Conservation (phyloP, 2,888 invertebrate genomes). For the Dermolepida albohirtum region DNA sequence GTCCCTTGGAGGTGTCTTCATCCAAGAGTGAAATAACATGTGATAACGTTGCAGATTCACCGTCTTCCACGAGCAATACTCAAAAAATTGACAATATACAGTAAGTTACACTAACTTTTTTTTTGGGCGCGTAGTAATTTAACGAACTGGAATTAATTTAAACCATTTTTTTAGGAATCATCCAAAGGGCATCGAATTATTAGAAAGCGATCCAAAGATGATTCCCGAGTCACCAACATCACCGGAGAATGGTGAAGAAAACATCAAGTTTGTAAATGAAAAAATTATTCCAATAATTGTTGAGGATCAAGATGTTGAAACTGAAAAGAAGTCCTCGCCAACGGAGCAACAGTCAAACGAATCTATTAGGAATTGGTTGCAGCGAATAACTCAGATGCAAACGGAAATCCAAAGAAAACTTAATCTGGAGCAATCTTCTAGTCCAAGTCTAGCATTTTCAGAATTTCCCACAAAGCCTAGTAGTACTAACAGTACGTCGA, state of each 20-base stretch:
- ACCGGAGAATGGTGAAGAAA: constrained; percentile 55
- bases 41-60: constrained; percentile 51
- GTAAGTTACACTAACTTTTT: constrained; percentile 31
- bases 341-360: constrained; percentile 70
- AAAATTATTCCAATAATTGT: background rate
- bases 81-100: constrained; percentile 38
- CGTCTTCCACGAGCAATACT: constrained; percentile 45
- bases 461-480: constrained; percentile 54
- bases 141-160: background rate
- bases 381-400: constrained; percentile 80
- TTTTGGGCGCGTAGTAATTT: background rate
- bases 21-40: constrained; percentile 55
- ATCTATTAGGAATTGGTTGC: constrained; percentile 80
- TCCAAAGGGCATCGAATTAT: constrained; percentile 6
- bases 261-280: constrained; percentile 16
- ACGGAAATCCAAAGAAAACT: constrained; percentile 67
- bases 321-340: constrained; percentile 55
- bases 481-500: constrained; percentile 52
- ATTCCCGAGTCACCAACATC: constrained; percentile 70
- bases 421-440: constrained; percentile 44
- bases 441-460: constrained; percentile 38
- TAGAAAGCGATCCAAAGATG: constrained; percentile 52
- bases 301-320: background rate
- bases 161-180: constrained; percentile 12
- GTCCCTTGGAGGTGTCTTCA: constrained; percentile 47